These are phyloP conservation scores for Hylaea fasciaria DNA, from an alignment of 2,888 invertebrate genomes.

Conservation along the genomic window DNA sequence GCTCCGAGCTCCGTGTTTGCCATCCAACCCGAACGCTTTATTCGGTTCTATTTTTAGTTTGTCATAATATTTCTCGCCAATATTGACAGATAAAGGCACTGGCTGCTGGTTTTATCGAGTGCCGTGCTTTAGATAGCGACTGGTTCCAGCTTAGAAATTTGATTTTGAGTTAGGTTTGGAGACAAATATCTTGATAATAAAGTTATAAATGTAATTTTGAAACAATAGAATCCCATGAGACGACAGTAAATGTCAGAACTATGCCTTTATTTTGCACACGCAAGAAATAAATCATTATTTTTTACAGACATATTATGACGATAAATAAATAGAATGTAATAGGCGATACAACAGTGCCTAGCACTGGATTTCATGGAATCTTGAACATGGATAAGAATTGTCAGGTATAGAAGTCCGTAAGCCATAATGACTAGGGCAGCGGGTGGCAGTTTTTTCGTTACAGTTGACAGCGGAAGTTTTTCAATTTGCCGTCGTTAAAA, in stretches of 20 bases:
- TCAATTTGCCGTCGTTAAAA: constrained; percentile 29
- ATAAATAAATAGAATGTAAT: too few species aligned
- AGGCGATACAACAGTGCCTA: too few species aligned
- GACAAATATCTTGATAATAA: background rate
- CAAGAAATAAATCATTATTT: too few species aligned
- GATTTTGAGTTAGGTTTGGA: background rate
- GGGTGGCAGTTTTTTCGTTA: background rate
- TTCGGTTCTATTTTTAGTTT: constrained; percentile 3
- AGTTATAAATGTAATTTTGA: background rate
- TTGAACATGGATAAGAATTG: too few species aligned
- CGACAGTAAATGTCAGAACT: too few species aligned
- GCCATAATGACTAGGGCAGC: background rate
- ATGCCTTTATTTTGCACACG: too few species aligned
- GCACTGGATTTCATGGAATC: too few species aligned
- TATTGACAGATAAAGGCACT: constrained; percentile 1
- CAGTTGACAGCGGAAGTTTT: constrained; percentile 22
- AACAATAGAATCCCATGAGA: background rate
- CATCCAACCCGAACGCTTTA: constrained; percentile 1
- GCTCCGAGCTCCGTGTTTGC: background rate
- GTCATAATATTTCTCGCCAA: constrained; percentile 4
- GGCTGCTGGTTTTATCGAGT: constrained; percentile 1
- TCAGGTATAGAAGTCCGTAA: background rate
- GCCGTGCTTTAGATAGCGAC: background rate
- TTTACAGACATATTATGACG: too few species aligned
- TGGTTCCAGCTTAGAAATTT: background rate